phyloP scores from a whole-genome alignment of 2,888 invertebrate species.

The Ophion costatus region DNA sequence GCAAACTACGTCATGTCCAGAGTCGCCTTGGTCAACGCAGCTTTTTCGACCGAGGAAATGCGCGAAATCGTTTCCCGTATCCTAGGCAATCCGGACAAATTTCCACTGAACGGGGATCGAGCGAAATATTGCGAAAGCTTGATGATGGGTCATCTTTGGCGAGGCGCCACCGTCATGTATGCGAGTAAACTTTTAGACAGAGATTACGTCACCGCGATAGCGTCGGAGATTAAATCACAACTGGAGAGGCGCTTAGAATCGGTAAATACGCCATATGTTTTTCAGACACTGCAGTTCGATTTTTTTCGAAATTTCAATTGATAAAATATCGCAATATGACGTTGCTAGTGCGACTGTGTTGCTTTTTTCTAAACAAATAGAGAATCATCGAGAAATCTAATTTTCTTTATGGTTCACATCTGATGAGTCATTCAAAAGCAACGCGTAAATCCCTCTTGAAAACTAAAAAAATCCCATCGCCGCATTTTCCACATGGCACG shows the following conservation, averaged over 20 bases:
- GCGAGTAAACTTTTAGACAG: neutral
- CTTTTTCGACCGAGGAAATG: neutral
- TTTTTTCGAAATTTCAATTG: too few species aligned
- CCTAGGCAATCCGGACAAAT: neutral
- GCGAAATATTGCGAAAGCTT: neutral
- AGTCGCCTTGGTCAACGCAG: neutral
- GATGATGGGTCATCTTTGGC: neutral
- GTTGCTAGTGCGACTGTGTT: too few species aligned
- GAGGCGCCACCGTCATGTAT: too few species aligned
- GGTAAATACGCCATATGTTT: neutral
- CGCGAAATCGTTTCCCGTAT: neutral
- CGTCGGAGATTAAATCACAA: neutral
- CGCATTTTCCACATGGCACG: too few species aligned
- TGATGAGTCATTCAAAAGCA: too few species aligned
- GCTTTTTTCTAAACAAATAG: too few species aligned
- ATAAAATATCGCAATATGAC: too few species aligned
- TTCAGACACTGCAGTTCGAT: too few species aligned
- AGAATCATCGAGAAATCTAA: too few species aligned
- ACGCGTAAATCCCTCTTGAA: too few species aligned
- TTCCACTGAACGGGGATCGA: neutral
- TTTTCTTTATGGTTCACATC: too few species aligned
- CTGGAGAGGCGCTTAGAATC: neutral
- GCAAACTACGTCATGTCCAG: slow-evolving; percentile 89
- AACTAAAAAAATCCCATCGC: too few species aligned
- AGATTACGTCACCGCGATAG: neutral